Evolutionary conservation across 2,113 vertebrate species (phyloP).

Genomic region (Myotis lucifugus): DNA sequence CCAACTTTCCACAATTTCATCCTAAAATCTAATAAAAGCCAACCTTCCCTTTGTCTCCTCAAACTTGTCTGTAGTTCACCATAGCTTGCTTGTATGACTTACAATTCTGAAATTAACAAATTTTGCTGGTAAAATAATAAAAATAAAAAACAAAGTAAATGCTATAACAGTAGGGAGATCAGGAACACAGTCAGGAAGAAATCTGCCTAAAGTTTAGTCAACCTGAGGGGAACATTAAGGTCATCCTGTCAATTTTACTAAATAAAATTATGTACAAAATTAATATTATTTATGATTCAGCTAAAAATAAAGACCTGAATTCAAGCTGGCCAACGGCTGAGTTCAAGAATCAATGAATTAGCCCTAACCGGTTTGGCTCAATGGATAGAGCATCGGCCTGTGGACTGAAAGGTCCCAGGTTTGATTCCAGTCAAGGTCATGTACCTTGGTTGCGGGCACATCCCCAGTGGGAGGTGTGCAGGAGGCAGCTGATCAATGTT

Average conservation of each 20-base stretch:
- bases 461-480: too few species aligned
- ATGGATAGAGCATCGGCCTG: too few species aligned
- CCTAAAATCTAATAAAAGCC: neutral
- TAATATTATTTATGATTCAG: neutral
- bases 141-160: neutral
- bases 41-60: neutral
- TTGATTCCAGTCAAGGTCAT: too few species aligned
- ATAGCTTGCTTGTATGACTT: neutral
- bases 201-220: neutral
- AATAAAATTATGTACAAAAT: neutral
- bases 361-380: too few species aligned
- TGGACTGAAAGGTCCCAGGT: too few species aligned
- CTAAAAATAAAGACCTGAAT: neutral
- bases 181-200: neutral
- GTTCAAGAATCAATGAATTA: neutral
- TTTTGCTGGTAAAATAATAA: neutral
- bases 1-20: neutral
- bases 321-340: neutral
- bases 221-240: neutral
- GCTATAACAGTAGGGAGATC: neutral
- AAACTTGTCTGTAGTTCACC: neutral
- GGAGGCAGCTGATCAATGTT: too few species aligned
- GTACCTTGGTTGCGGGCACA: too few species aligned
- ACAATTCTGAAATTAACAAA: neutral
- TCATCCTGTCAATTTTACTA: neutral